These are phyloP conservation scores for Varanus komodoensis DNA, from an alignment of 2,113 vertebrate genomes.

Conservation along the genomic window DNA sequence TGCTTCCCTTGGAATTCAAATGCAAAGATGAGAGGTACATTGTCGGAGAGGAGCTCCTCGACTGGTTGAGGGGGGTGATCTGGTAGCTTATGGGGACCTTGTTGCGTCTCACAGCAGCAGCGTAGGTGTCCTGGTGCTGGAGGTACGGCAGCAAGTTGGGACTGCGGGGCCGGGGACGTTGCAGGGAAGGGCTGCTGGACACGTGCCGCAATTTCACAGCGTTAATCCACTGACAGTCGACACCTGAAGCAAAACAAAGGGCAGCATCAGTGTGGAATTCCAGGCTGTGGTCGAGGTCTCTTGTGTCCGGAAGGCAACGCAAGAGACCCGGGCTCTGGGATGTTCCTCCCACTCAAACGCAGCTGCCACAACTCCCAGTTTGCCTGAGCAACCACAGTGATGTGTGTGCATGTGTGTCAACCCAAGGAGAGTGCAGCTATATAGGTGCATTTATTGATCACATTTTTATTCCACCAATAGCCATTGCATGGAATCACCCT, in stretches of 20 bases:
- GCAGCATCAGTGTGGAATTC: not conserved
- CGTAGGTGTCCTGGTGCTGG: conserved; percentile 87
- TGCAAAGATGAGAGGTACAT: conserved; percentile 83
- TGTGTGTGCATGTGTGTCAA: not conserved
- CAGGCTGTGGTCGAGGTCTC: not conserved
- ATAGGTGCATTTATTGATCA: too few relatives aligned
- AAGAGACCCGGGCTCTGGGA: not conserved
- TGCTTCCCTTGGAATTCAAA: conserved; percentile 93
- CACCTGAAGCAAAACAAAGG: conserved; percentile 67
- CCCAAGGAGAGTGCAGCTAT: not conserved
- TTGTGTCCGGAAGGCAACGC: not conserved
- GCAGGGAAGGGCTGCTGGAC: conserved; percentile 74
- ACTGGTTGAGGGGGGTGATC: conserved; percentile 78
- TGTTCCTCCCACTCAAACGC: not conserved
- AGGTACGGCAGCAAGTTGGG: conserved; percentile 81
- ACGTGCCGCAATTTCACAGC: conserved; percentile 83
- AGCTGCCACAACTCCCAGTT: not conserved
- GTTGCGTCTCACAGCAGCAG: conserved; percentile 86
- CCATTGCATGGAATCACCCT: too few relatives aligned
- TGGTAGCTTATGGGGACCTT: conserved; percentile 72
- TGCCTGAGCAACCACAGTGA: too few relatives aligned
- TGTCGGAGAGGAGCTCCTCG: conserved; percentile 89
- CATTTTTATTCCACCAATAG: too few relatives aligned
- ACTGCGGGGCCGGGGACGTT: conserved; percentile 80
- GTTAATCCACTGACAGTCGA: conserved; percentile 87